A percentile compares a stretch with the other conserved stretches of the same genome.
These are phyloP conservation scores for Xiphophorus maculatus DNA, from an alignment of 2,113 vertebrate genomes.

Conservation along the genomic window DNA sequence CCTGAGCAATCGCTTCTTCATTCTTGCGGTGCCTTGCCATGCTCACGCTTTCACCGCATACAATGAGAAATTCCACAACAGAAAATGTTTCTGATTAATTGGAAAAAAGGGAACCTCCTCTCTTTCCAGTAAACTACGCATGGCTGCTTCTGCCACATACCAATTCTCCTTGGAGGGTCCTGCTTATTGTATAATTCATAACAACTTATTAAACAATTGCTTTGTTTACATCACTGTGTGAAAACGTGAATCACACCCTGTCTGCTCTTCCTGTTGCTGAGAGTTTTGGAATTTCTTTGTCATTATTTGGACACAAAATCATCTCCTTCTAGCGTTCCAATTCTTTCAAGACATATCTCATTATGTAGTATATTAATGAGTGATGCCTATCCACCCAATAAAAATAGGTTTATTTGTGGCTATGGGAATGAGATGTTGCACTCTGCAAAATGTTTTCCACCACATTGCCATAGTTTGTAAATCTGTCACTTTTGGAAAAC, in stretches of 20 bases:
- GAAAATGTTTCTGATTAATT: conserved; percentile 37
- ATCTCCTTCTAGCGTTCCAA: background rate
- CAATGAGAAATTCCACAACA: conserved; percentile 30
- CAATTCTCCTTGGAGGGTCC: conserved; percentile 17
- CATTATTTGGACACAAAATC: conserved; percentile 21
- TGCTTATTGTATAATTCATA: conserved; percentile 38
- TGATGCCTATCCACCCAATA: background rate
- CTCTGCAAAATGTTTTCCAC: no score
- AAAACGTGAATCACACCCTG: conserved; percentile 42
- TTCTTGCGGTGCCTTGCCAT: conserved; percentile 16
- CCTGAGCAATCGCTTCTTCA: background rate
- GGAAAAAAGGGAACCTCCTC: conserved; percentile 34
- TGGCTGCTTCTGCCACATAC: conserved; percentile 25
- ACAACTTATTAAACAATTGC: conserved; percentile 17
- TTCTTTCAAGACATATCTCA: background rate
- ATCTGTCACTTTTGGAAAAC: no score
- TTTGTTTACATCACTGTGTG: conserved; percentile 46
- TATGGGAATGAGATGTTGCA: background rate
- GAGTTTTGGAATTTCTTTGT: conserved; percentile 37
- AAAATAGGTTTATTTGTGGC: background rate
- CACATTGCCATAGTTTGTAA: no score
- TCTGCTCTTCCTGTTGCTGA: conserved; percentile 22
- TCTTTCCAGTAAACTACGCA: conserved; percentile 1
- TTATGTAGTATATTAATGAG: background rate
- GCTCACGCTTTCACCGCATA: background rate